A percentile compares a stretch with the other conserved stretches of the same genome.
Conservation (phyloP, 2,113 vertebrate genomes). For the Etheostoma spectabile region DNA sequence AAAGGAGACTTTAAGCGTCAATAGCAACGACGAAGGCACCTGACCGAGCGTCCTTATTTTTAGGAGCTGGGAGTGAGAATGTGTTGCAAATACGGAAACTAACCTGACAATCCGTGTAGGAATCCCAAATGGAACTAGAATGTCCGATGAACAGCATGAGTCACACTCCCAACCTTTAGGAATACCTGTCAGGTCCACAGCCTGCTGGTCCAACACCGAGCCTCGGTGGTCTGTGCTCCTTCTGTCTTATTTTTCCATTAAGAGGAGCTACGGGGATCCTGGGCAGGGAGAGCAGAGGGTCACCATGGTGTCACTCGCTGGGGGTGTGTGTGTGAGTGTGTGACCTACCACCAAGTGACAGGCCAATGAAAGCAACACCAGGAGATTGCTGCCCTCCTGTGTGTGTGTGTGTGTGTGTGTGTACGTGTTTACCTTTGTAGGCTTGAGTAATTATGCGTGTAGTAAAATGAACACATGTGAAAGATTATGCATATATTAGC, state of each 20-base stretch:
- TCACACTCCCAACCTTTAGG: constrained; percentile 13
- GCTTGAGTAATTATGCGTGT: constrained; percentile 55
- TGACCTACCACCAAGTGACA: constrained; percentile 46
- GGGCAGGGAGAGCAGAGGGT: constrained; percentile 18
- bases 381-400: constrained; percentile 14
- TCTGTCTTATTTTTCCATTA: constrained; percentile 58
- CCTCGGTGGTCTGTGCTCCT: constrained; percentile 5
- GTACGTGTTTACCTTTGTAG: constrained; percentile 17
- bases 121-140: neutral
- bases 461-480: constrained; percentile 34
- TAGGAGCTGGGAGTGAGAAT: too few species aligned
- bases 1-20: too few species aligned
- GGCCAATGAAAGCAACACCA: constrained; percentile 40
- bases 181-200: constrained; percentile 18
- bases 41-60: too few species aligned
- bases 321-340: neutral
- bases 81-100: too few species aligned
- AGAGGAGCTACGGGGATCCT: constrained; percentile 42
- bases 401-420: constrained; percentile 10
- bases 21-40: too few species aligned
- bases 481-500: constrained; percentile 54
- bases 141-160: neutral
- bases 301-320: constrained; percentile 15
- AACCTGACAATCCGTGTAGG: neutral
- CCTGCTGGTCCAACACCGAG: constrained; percentile 6